Evolutionary conservation across 1,140 invertebrate species (phyloP).

Genomic region (Melipona quadrifasciata): DNA sequence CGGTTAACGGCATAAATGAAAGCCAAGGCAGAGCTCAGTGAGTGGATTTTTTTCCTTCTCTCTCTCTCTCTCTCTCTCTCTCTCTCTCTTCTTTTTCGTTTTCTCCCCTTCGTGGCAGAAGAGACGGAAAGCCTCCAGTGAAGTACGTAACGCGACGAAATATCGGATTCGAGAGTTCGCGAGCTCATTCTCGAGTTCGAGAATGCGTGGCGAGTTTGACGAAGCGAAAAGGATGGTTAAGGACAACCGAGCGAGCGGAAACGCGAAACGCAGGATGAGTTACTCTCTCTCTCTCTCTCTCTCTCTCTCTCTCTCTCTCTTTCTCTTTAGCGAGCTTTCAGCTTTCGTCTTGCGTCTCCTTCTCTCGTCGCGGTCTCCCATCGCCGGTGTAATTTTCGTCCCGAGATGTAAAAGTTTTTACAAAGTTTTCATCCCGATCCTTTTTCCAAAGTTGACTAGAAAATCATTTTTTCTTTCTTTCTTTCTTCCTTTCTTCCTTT

Average conservation of each 20-base stretch:
- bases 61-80: not conserved
- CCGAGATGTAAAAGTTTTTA: constrained; percentile 69
- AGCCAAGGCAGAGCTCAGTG: not conserved
- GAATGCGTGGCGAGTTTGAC: constrained; percentile 46
- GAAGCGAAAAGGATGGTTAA: constrained; percentile 61
- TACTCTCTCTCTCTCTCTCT: constrained; percentile 16
- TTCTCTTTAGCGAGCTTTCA: constrained; percentile 43
- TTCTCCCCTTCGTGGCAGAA: not conserved
- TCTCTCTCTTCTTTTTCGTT: not conserved
- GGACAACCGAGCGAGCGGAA: constrained; percentile 52
- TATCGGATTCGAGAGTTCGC: constrained; percentile 62
- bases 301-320: no score
- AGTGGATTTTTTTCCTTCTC: not conserved
- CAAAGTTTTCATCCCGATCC: constrained; percentile 67
- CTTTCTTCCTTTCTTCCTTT: not conserved
- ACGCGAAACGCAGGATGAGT: constrained; percentile 54
- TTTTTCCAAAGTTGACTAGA: constrained; percentile 51
- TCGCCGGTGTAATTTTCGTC: constrained; percentile 63
- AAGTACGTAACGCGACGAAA: constrained; percentile 64
- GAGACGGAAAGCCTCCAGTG: constrained; percentile 40
- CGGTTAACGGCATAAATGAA: constrained; percentile 51
- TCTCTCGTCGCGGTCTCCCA: not conserved
- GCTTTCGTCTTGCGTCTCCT: constrained; percentile 6
- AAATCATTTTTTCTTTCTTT: constrained; percentile 52
- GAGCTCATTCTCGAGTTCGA: constrained; percentile 60